Conservation (phyloP, 2,113 vertebrate genomes). For the Aegypius monachus region DNA sequence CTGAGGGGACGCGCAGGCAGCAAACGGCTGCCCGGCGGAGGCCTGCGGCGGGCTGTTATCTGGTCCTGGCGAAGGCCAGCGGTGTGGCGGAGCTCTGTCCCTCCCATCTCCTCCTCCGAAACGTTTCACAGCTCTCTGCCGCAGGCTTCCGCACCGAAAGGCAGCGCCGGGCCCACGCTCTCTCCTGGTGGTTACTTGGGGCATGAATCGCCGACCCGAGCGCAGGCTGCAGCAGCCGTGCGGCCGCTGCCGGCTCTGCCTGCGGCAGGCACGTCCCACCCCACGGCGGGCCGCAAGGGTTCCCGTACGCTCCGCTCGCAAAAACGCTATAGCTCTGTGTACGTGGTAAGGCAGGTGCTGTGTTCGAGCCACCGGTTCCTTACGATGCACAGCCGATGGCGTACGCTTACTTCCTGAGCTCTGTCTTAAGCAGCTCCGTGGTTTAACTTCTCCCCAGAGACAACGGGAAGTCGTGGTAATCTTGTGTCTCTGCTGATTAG, state of each 20-base stretch:
- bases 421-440: not conserved
- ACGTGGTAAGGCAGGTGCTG: rapidly evolving
- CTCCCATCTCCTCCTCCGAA: not conserved
- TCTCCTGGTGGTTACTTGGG: not conserved
- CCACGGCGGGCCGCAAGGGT: not conserved
- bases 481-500: not conserved
- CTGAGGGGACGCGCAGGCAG: not conserved
- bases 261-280: not conserved
- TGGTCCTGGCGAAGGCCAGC: not conserved
- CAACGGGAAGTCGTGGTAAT: rapidly evolving
- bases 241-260: not conserved
- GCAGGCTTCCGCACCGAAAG: not conserved
- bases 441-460: too few relatives aligned
- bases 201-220: not conserved
- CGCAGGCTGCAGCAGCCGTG: not conserved
- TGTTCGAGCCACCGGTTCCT: rapidly evolving
- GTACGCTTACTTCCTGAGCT: rapidly evolving
- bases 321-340: rapidly evolving
- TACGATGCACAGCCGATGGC: rapidly evolving
- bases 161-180: not conserved
- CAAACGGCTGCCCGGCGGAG: not conserved
- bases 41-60: not conserved
- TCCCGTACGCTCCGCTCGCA: too few relatives aligned
- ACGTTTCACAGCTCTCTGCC: not conserved
- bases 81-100: not conserved